These are phyloP conservation scores for Onychostoma macrolepis DNA, from an alignment of 2,113 vertebrate genomes.

Conservation along the genomic window DNA sequence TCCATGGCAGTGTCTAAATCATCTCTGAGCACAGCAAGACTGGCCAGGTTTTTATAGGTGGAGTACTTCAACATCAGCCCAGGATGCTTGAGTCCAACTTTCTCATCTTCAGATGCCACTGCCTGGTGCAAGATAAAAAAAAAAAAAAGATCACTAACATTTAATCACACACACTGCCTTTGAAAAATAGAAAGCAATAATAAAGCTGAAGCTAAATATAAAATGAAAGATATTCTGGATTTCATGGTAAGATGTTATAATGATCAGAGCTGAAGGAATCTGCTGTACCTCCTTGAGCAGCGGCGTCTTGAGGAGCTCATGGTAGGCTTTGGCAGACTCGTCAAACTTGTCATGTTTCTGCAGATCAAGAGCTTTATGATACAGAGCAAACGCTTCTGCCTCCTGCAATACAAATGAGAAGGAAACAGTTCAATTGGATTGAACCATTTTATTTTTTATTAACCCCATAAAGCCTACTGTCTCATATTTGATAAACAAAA, in stretches of 20 bases:
- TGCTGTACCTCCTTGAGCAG: slow-evolving; percentile 88
- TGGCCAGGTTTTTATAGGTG: slow-evolving; percentile 95
- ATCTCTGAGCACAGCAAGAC: slow-evolving; percentile 84
- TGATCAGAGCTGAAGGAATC: background rate
- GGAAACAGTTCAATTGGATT: background rate
- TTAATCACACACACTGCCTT: background rate
- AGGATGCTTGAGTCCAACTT: slow-evolving; percentile 91
- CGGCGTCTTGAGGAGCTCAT: slow-evolving; percentile 91
- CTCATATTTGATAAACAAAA: background rate
- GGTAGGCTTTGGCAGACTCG: slow-evolving; percentile 93
- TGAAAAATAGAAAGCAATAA: background rate
- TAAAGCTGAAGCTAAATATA: background rate
- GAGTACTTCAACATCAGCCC: slow-evolving; percentile 97
- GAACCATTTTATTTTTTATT: background rate
- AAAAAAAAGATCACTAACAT: background rate
- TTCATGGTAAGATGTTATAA: background rate
- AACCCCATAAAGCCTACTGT: background rate
- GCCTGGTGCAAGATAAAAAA: slow-evolving; percentile 72
- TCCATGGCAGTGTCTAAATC: slow-evolving; percentile 93
- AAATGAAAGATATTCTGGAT: background rate
- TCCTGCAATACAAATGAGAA: slow-evolving; percentile 75
- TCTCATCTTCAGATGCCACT: slow-evolving; percentile 88
- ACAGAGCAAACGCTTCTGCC: slow-evolving; percentile 96
- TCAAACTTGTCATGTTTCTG: slow-evolving; percentile 97
- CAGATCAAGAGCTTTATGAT: slow-evolving; percentile 95